Evolutionary conservation across 2,888 invertebrate species (phyloP).

Genomic region (Drosophila peninsularis): DNA sequence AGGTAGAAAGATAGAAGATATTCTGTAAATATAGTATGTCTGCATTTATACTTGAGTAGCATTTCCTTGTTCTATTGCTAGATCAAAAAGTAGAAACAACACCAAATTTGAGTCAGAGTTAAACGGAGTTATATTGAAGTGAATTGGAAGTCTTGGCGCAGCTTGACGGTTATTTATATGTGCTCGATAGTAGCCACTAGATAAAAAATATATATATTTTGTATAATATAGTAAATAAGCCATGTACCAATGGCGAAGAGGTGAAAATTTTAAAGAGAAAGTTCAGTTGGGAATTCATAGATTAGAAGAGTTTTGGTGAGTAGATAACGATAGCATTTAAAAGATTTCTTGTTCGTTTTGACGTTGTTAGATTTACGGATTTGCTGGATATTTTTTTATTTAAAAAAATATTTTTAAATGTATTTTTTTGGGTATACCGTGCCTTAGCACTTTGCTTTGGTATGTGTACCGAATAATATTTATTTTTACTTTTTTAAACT

Average conservation of each 20-base stretch:
- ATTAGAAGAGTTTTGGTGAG: slow-evolving; percentile 53
- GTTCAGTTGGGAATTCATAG: slow-evolving; percentile 54
- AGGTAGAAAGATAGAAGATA: not conserved
- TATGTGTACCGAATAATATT: slow-evolving; percentile 34
- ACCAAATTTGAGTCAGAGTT: slow-evolving; percentile 31
- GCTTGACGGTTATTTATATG: slow-evolving; percentile 25
- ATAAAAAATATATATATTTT: slow-evolving; percentile 14
- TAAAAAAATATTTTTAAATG: not conserved
- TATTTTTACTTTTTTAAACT: slow-evolving; percentile 7
- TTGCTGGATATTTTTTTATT: slow-evolving; percentile 16
- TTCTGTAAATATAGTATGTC: not conserved
- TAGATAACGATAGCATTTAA: slow-evolving; percentile 84
- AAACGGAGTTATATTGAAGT: slow-evolving; percentile 53
- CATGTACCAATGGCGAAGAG: slow-evolving; percentile 47
- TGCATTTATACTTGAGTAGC: not conserved
- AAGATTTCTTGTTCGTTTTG: slow-evolving; percentile 58
- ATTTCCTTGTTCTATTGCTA: slow-evolving; percentile 51
- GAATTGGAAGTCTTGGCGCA: slow-evolving; percentile 56
- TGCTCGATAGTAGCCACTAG: slow-evolving; percentile 37
- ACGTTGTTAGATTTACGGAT: slow-evolving; percentile 39
- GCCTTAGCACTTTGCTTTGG: slow-evolving; percentile 45
- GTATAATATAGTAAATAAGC: slow-evolving; percentile 26
- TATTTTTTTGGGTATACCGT: slow-evolving; percentile 4
- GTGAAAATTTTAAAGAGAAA: slow-evolving; percentile 58
- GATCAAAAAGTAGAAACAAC: slow-evolving; percentile 23